phyloP scores from a whole-genome alignment of 2,797 vertebrate species.

The Acrocephalus scirpaceus region DNA sequence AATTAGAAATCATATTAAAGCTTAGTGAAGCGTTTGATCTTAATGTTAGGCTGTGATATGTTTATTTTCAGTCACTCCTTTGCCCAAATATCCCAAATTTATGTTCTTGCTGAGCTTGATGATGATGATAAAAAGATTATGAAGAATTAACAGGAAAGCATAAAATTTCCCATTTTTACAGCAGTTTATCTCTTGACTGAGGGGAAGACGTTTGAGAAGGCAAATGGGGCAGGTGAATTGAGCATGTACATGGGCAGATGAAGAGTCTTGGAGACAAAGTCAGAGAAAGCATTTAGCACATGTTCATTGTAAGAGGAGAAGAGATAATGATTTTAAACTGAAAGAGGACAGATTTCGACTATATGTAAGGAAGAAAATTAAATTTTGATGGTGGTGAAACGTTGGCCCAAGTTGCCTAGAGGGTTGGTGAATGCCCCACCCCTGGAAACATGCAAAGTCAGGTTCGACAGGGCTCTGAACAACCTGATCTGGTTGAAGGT shows the following conservation, averaged over 20 bases:
- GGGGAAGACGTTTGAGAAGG: neutral
- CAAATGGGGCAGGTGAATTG: neutral
- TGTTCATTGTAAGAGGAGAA: neutral
- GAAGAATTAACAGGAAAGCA: neutral
- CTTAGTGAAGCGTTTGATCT: neutral
- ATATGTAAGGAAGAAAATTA: neutral
- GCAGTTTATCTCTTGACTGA: neutral
- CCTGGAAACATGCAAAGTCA: neutral
- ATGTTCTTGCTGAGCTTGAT: neutral
- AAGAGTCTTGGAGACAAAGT: neutral
- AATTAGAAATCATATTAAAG: neutral
- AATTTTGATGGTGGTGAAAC: neutral
- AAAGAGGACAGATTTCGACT: neutral
- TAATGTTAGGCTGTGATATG: neutral
- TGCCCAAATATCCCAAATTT: neutral
- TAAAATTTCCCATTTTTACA: neutral
- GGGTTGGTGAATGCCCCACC: neutral
- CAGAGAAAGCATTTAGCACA: neutral
- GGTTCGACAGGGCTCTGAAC: rapidly evolving
- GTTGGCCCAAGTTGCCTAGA: rapidly evolving
- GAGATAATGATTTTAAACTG: neutral
- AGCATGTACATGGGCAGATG: rapidly evolving
- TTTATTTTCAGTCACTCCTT: neutral
- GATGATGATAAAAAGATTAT: neutral
- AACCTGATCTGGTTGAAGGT: neutral